Base-by-base conservation (phyloP, 92 coral and sea anemone species). In the Siderastrea siderea region DNA sequence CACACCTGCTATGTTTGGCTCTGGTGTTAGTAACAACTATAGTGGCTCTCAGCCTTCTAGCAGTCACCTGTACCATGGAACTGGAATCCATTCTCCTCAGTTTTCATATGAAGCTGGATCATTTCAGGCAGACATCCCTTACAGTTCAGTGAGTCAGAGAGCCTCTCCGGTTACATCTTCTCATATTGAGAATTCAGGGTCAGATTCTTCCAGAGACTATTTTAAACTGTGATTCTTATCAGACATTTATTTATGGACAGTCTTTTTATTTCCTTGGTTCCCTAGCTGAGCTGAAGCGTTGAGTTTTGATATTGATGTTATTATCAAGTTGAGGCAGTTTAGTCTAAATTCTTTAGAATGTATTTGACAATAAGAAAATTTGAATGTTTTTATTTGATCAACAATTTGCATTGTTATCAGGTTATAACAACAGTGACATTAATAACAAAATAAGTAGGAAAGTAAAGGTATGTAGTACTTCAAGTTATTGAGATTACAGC, bases 41-140 rank as follows among this genome's bases (percentile, higher is more conserved):
- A 71, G 76, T 46, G 76, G 76, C 76, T 71, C 76, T 71, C 76
- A 71, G 76, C 76, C 76, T 47, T 71, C 76, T 71, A 71, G 54
- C 19, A 14, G 76, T 71, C 76, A 71, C 76, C 76, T 71, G 76
- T 47, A 71, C 76, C 76, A 48, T 71, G 76, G 76, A 71, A 57
- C 53, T 71, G 76, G 76, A 71, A 71, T 71, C 76, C 76, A 71
- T 46, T 71, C 76, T 71, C 57, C 16, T 71, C 76, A 71, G 76
- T 71, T 71, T 71, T 71, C 76, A 71, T 71, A 71, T 71, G 76
- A 71, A 71, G 76, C 57, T 6, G 57, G 76, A 48, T 71, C 76
- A 71, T 71, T 71, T 71, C 76, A 71, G 76, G 16, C 76, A 71
- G 76, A 71, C 76, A 71, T 7, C 76, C 76, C 4, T 71, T 71